Percentiles rank a stretch among this genome's conserved stretches.
Evolutionary conservation across 1,140 invertebrate species (phyloP).

Genomic region (Drosophila aff.): DNA sequence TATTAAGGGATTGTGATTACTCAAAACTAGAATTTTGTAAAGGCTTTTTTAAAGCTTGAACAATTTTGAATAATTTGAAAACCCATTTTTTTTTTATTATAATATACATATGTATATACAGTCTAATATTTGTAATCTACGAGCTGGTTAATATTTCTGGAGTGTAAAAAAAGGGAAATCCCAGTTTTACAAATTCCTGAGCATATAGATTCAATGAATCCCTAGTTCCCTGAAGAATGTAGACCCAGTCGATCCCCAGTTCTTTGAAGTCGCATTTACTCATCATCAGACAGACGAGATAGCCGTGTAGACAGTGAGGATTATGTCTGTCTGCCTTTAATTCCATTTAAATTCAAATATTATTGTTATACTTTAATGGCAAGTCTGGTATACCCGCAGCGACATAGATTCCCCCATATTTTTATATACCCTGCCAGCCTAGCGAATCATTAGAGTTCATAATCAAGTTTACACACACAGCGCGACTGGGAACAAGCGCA

Average conservation of each 20-base stretch:
- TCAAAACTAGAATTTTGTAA: no score
- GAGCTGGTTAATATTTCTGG: neutral
- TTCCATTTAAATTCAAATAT: slow-evolving; percentile 6
- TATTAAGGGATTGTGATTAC: neutral
- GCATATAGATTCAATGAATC: neutral
- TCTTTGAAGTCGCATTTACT: slow-evolving; percentile 6
- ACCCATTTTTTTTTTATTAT: neutral
- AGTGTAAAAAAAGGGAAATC: neutral
- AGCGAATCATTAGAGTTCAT: slow-evolving; percentile 55
- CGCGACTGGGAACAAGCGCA: slow-evolving; percentile 12
- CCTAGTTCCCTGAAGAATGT: neutral
- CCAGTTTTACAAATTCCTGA: neutral
- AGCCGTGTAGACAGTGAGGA: slow-evolving; percentile 2
- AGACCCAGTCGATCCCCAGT: neutral
- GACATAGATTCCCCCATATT: neutral
- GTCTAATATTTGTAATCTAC: no score
- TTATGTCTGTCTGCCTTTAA: neutral
- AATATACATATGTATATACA: no score
- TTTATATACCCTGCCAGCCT: slow-evolving; percentile 15
- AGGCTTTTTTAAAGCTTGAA: no score
- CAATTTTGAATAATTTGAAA: neutral
- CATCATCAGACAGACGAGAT: neutral
- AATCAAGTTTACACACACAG: slow-evolving; percentile 46
- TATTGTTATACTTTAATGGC: neutral
- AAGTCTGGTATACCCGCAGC: slow-evolving; percentile 17